Percentiles rank a stretch among this genome's conserved stretches.
These are phyloP conservation scores for Osmoderma eremita DNA, from an alignment of 2,888 invertebrate genomes.

Conservation along the genomic window DNA sequence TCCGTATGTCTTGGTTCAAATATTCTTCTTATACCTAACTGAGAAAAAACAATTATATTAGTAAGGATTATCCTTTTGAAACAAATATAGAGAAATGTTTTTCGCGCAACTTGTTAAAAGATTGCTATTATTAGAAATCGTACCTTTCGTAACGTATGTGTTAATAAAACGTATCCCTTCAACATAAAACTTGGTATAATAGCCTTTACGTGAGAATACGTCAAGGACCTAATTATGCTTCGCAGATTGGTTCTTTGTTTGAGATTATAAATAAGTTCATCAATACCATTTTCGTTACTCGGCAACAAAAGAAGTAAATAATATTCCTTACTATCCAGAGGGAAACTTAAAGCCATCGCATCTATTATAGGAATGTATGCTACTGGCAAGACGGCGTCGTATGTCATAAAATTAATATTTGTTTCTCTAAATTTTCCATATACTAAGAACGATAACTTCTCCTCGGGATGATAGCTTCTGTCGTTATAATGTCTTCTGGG, in stretches of 20 bases:
- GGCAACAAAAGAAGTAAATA: conserved; percentile 81
- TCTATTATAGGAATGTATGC: conserved; percentile 78
- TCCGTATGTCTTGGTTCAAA: conserved; percentile 84
- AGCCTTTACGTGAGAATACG: conserved; percentile 77
- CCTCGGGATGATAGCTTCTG: conserved; percentile 51
- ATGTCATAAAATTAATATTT: conserved; percentile 76
- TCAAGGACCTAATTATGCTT: conserved; percentile 74
- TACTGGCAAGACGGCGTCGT: conserved; percentile 81
- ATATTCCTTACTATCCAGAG: conserved; percentile 82
- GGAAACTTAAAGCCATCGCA: conserved; percentile 78
- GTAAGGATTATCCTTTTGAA: not conserved
- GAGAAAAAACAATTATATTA: conserved; percentile 51
- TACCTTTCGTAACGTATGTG: conserved; percentile 85
- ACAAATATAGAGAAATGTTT: not conserved
- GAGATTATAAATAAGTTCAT: conserved; percentile 73
- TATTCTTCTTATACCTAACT: conserved; percentile 81
- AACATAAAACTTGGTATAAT: conserved; percentile 84
- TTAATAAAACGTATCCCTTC: conserved; percentile 81
- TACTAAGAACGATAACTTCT: conserved; percentile 58
- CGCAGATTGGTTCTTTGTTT: conserved; percentile 72
- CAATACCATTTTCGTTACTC: conserved; percentile 69
- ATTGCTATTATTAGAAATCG: conserved; percentile 1
- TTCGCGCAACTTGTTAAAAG: too few relatives aligned
- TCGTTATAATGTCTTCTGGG: conserved; percentile 30
- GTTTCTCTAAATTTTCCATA: conserved; percentile 64